A percentile compares a stretch with the other conserved stretches of the same genome.
These are phyloP conservation scores for Amphibalanus amphitrite DNA, from an alignment of 1,140 invertebrate species.

Conservation along the genomic window DNA sequence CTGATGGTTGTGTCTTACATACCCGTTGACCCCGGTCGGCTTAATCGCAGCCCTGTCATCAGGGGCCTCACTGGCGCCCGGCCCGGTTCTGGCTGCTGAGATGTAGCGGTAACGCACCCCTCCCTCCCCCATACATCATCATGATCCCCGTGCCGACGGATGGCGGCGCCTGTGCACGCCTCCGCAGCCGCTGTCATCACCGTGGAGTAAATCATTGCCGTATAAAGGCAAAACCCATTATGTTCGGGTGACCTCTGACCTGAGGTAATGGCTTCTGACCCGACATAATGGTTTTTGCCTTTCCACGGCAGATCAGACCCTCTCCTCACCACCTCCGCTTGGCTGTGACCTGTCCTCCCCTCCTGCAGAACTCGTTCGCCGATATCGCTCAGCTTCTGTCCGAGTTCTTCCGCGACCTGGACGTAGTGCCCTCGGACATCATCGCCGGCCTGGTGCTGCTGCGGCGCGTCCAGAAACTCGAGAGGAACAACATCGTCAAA, in stretches of 20 bases:
- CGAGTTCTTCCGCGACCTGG: constrained; percentile 75
- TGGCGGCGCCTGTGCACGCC: constrained; percentile 4
- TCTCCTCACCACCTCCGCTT: constrained; percentile 5
- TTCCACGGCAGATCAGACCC: too few species aligned
- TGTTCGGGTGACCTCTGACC: too few species aligned
- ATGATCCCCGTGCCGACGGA: too few species aligned
- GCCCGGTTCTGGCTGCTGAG: too few species aligned
- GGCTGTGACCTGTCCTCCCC: constrained; percentile 7
- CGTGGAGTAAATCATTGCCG: constrained; percentile 25
- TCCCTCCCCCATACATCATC: too few species aligned
- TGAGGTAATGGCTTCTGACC: too few species aligned
- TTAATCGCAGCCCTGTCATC: too few species aligned
- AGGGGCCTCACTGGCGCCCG: too few species aligned
- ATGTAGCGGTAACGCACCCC: too few species aligned
- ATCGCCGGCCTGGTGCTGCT: constrained; percentile 67
- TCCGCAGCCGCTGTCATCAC: not conserved
- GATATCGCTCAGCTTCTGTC: constrained; percentile 71
- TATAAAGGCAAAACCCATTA: too few species aligned
- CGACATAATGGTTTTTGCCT: too few species aligned
- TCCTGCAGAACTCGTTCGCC: constrained; percentile 53
- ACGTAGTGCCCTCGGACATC: constrained; percentile 82
- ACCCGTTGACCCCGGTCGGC: too few species aligned
- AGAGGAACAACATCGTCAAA: constrained; percentile 55
- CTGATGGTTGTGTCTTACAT: not conserved
- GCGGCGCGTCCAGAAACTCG: constrained; percentile 61